Conservation (phyloP, 2,113 vertebrate species). For the Dicrurus megarhynchus region DNA sequence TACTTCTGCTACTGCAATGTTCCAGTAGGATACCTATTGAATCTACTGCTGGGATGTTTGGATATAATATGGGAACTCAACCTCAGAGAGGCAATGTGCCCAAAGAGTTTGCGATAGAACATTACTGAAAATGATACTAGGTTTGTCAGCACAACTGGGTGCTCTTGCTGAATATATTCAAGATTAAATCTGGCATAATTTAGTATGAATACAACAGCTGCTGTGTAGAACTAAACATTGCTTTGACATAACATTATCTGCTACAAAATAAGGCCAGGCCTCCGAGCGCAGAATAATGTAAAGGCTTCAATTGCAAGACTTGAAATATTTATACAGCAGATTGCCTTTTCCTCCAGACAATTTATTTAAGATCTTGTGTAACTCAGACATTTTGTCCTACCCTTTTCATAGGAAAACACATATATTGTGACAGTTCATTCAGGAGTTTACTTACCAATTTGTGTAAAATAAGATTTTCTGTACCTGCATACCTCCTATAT, state of each 20-base stretch:
- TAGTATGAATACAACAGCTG: conserved; percentile 11
- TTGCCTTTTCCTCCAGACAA: background rate
- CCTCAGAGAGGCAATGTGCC: background rate
- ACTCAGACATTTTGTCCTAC: background rate
- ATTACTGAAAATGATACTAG: background rate
- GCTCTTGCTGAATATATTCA: background rate
- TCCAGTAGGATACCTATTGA: background rate
- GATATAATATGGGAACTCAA: background rate
- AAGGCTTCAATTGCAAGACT: background rate
- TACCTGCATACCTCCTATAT: background rate
- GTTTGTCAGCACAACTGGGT: conserved; percentile 22
- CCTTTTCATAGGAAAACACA: background rate
- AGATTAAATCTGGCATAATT: conserved; percentile 15
- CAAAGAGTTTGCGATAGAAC: background rate
- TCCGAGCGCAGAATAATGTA: background rate
- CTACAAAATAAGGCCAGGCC: conserved; percentile 10
- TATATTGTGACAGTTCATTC: background rate
- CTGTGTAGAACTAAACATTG: background rate
- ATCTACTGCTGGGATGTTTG: background rate
- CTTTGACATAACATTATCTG: background rate
- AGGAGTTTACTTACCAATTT: background rate
- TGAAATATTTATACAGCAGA: conserved; percentile 8
- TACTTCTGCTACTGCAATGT: background rate
- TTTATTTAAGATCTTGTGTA: background rate
- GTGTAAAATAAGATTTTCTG: background rate